Evolutionary conservation across 1,140 invertebrate species (phyloP), one percentile per base, ranked within the genome.

Genomic region (Drosophila sucinea): DNA sequence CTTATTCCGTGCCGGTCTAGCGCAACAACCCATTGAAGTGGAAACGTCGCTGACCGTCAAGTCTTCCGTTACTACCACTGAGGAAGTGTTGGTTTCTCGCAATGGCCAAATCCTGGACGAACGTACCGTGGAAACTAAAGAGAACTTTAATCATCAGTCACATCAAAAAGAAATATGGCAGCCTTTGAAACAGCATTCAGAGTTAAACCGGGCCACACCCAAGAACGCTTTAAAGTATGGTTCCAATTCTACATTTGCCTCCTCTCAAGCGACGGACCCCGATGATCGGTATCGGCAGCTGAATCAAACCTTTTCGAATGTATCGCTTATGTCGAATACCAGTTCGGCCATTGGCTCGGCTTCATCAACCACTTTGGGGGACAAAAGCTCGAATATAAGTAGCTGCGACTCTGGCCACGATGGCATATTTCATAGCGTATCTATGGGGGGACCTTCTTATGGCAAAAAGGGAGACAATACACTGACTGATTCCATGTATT

Each of bases 21-120:
- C 95, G 40, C 94, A 94, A 81, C 94, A 95, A 33, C 95, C 95
- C 11, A 95, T 96, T 3, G 94, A 95, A 72, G 92, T 96, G 75
- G 95, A 96, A 91, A 96, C 95, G 11, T 95, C 94, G 41, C 91
- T 96, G 63, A 95, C 94, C 68, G 95, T 96, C 3, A 96, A 96
- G 80, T 95, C 95, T 4, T 95, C 95, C 33, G 94, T 96, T 23
- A 94, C 95, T 27, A 96, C 95, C 44, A 95, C 95, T 63, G 96
- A 96, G 84, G 95, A 96, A 77, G 94, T 96, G 62, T 95, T 95
- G 0, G 95, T 96, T 17, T 94, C 95, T 3, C 93, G 94, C 10
- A 94, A 94, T 62, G 96, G 96, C 3, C 94, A 94, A 77, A 93
- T 96, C 38, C 93, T 96, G 1, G 95, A 96, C 91, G 95, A 96